Conservation (phyloP, 2,797 vertebrate genomes). For the Enteromius argenteus region DNA sequence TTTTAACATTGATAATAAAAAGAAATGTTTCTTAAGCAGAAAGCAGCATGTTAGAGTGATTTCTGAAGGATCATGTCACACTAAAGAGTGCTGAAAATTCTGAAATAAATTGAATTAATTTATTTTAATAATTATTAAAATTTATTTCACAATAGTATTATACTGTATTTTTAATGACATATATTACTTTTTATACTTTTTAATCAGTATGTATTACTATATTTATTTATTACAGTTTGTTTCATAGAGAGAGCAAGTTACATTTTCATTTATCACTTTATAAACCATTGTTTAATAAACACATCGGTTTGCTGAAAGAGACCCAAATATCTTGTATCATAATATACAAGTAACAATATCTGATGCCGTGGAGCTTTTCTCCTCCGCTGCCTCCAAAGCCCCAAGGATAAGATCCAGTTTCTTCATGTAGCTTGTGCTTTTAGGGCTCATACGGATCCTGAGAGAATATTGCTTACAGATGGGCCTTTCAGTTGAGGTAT, state of each 20-base stretch:
- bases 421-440: conserved; percentile 38
- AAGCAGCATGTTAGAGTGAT: conserved; percentile 2
- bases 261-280: neutral
- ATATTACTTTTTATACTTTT: neutral
- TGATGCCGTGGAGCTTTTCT: conserved; percentile 8
- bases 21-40: neutral
- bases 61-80: neutral
- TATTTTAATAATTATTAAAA: neutral
- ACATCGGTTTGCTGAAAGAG: neutral
- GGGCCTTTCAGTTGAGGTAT: conserved; percentile 35
- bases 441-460: conserved; percentile 32
- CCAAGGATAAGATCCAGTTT: conserved; percentile 50
- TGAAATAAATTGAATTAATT: neutral
- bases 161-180: neutral
- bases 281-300: neutral
- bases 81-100: neutral
- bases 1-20: neutral
- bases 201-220: neutral
- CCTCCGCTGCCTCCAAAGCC: conserved; percentile 16
- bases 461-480: conserved; percentile 52
- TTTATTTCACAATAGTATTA: neutral
- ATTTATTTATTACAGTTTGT: neutral
- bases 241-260: neutral
- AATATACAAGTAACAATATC: conserved; percentile 17
- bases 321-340: neutral